These are phyloP conservation scores for Bombus difficillimus DNA, from an alignment of 1,140 invertebrate genomes.

Conservation along the genomic window DNA sequence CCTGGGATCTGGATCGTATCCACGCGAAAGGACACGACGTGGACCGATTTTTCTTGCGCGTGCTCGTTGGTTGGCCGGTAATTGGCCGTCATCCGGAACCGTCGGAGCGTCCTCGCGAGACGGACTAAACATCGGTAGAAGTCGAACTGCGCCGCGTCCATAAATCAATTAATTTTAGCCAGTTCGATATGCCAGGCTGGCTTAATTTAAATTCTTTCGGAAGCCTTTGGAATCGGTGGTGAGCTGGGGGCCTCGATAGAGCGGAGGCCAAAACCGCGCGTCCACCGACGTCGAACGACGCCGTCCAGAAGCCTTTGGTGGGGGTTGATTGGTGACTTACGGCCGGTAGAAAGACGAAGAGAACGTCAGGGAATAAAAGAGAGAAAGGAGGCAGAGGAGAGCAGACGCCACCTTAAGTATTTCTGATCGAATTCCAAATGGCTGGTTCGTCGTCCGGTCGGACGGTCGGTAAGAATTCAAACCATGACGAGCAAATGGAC, in stretches of 20 bases:
- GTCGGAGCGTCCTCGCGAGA: conserved; percentile 2
- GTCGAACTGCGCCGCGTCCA: conserved; percentile 52
- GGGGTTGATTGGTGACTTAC: conserved; percentile 64
- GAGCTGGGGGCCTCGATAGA: conserved; percentile 13
- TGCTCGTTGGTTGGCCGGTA: conserved; percentile 19
- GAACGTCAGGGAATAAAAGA: not conserved
- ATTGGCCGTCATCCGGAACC: conserved; percentile 52
- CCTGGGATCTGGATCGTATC: conserved; percentile 1
- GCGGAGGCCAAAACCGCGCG: conserved; percentile 49
- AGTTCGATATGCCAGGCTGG: conserved; percentile 77
- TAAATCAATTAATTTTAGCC: conserved; percentile 82
- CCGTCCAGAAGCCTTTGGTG: not conserved
- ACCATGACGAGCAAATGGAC: conserved; percentile 71
- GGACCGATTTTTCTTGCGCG: conserved; percentile 50
- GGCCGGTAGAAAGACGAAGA: conserved; percentile 31
- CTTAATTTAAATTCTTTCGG: conserved; percentile 82
- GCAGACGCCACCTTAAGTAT: conserved; percentile 80
- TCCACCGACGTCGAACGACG: conserved; percentile 44
- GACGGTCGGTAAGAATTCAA: conserved; percentile 76
- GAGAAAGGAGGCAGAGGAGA: conserved; percentile 45
- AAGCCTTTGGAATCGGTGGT: conserved; percentile 74
- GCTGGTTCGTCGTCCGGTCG: conserved; percentile 71
- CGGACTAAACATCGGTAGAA: conserved; percentile 6
- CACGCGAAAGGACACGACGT: not conserved
- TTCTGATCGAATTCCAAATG: conserved; percentile 81